phyloP scores from a whole-genome alignment of 2,113 vertebrate species.

The Oxyura jamaicensis region DNA sequence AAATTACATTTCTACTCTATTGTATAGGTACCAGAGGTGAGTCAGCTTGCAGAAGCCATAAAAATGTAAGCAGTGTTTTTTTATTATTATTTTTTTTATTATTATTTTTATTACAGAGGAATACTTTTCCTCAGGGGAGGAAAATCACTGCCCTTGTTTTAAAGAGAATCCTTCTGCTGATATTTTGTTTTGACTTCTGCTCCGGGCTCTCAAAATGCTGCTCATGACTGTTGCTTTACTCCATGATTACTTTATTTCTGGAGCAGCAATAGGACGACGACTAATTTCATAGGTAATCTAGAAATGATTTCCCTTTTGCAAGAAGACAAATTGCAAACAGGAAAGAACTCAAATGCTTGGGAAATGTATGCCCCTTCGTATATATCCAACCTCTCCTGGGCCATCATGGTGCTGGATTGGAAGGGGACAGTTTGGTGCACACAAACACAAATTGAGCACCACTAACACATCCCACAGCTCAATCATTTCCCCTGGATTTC shows the following conservation, averaged over 20 bases:
- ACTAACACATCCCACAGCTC: not conserved
- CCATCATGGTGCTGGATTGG: not conserved
- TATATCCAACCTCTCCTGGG: not conserved
- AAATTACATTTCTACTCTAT: not conserved
- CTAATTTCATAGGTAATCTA: not conserved
- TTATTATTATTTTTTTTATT: not conserved
- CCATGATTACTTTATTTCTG: not conserved
- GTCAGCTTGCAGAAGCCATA: not conserved
- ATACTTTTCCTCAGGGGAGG: not conserved
- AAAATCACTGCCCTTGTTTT: not conserved
- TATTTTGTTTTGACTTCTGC: not conserved
- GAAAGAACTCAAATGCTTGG: not conserved
- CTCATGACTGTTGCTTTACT: not conserved
- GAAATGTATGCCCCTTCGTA: not conserved
- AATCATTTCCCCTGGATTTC: not conserved
- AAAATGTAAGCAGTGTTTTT: not conserved
- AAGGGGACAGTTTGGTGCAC: not conserved
- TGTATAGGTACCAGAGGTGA: not conserved
- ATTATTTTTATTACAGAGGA: not conserved
- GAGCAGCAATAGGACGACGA: not conserved
- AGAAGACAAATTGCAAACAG: not conserved
- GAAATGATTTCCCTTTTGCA: slow-evolving; percentile 8
- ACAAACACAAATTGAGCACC: not conserved
- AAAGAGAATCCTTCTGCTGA: not conserved
- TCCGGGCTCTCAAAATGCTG: not conserved